Evolutionary conservation across 2,113 vertebrate genomes (phyloP).

Genomic region (Platichthys flesus): DNA sequence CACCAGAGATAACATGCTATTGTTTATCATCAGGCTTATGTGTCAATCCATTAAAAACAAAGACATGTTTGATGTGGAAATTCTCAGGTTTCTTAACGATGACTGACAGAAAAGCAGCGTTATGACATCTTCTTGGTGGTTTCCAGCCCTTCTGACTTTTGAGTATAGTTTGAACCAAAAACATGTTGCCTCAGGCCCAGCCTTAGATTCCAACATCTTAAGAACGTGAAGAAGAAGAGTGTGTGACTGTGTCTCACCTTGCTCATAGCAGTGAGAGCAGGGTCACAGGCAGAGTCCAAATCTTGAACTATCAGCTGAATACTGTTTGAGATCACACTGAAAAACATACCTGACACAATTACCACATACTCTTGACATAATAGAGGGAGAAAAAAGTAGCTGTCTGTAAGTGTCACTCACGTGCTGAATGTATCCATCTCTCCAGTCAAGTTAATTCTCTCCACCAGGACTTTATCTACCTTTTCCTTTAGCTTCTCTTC

Average conservation of each 20-base stretch:
- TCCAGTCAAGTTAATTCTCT: slow-evolving; percentile 94
- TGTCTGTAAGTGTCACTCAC: slow-evolving; percentile 77
- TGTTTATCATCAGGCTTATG: neutral
- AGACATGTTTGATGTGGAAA: neutral
- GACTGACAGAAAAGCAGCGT: neutral
- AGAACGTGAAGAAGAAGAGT: neutral
- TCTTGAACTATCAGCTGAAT: slow-evolving; percentile 98
- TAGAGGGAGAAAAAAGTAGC: neutral
- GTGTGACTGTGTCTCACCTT: slow-evolving; percentile 84
- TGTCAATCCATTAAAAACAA: slow-evolving; percentile 8
- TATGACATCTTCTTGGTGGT: neutral
- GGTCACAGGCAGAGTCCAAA: slow-evolving; percentile 96
- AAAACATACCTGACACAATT: slow-evolving; percentile 15
- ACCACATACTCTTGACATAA: neutral
- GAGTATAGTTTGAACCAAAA: no score
- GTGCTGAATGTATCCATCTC: slow-evolving; percentile 99
- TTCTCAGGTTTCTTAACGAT: no score
- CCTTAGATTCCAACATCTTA: neutral
- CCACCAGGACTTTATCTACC: slow-evolving; percentile 89
- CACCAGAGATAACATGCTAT: neutral
- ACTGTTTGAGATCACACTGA: slow-evolving; percentile 97
- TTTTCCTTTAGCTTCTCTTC: slow-evolving; percentile 99
- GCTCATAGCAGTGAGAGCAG: slow-evolving; percentile 98
- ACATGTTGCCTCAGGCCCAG: no score
- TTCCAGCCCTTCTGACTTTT: no score